A percentile compares a stretch with the other conserved stretches of the same genome.
These are phyloP conservation scores for Diplodus sargus DNA, from an alignment of 2,797 vertebrate genomes.

Conservation along the genomic window DNA sequence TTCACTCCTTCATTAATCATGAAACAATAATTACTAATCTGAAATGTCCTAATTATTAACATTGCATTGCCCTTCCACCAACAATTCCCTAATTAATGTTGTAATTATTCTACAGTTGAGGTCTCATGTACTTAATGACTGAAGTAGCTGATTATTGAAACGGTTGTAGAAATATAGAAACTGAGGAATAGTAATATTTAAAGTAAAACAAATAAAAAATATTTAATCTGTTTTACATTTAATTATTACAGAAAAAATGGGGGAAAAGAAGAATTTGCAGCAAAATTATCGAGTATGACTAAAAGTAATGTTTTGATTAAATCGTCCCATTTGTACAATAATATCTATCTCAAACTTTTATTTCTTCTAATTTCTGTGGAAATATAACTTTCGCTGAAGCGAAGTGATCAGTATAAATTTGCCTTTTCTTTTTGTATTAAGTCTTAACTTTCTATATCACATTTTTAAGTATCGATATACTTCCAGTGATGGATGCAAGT, in stretches of 20 bases:
- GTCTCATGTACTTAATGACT: constrained; percentile 39
- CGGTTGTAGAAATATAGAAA: constrained; percentile 28
- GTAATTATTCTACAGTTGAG: constrained; percentile 55
- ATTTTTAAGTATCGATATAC: background rate
- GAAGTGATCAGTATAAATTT: background rate
- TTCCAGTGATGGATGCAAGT: background rate
- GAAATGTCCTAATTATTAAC: constrained; percentile 69
- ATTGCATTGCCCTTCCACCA: constrained; percentile 52
- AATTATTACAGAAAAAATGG: background rate
- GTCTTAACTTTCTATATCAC: background rate
- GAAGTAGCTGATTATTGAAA: constrained; percentile 43
- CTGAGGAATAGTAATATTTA: constrained; percentile 14
- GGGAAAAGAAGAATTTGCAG: background rate
- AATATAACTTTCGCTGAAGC: background rate
- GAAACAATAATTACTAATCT: constrained; percentile 69
- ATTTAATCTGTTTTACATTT: background rate
- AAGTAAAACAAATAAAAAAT: constrained; percentile 26
- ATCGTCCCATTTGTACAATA: background rate
- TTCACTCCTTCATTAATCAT: constrained; percentile 63
- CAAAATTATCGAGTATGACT: background rate
- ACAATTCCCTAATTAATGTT: constrained; percentile 69
- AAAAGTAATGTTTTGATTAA: background rate
- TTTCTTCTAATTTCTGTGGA: background rate
- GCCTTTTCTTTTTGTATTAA: background rate
- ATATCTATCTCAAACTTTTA: background rate